Percentiles rank a stretch among this genome's conserved stretches.
These are phyloP conservation scores for Novumbra hubbsi DNA, from an alignment of 2,797 vertebrate species.

Conservation along the genomic window DNA sequence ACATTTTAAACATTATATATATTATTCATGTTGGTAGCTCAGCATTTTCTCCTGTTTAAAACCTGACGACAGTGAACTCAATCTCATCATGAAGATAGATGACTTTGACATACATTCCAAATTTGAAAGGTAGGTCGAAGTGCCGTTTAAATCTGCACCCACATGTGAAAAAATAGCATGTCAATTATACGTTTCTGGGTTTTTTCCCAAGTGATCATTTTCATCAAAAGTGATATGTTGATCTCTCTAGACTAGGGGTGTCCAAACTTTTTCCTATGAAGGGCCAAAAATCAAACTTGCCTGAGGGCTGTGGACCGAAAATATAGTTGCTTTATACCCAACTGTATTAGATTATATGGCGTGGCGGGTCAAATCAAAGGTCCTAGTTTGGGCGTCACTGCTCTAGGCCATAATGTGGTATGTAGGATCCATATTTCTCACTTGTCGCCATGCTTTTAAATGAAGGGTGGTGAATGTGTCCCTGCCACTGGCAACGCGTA, in stretches of 20 bases:
- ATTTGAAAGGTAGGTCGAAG: constrained; percentile 82
- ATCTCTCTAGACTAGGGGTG: too few relatives aligned
- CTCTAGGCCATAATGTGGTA: neutral
- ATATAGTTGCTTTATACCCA: too few relatives aligned
- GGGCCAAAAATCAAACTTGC: too few relatives aligned
- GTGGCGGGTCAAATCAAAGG: too few relatives aligned
- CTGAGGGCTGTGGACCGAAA: too few relatives aligned
- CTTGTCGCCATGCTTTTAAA: neutral
- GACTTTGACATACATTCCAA: constrained; percentile 85
- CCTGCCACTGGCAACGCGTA: constrained; percentile 84
- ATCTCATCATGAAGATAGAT: constrained; percentile 84
- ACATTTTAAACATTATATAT: neutral
- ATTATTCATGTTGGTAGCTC: constrained; percentile 43
- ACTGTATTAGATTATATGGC: too few relatives aligned
- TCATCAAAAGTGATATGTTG: neutral
- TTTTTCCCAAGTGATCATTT: neutral
- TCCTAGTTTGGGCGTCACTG: too few relatives aligned
- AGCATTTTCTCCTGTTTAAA: constrained; percentile 69
- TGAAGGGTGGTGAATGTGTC: constrained; percentile 85
- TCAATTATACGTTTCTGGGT: neutral
- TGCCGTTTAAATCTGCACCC: neutral
- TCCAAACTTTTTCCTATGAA: too few relatives aligned
- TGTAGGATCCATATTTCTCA: neutral
- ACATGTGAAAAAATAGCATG: neutral
- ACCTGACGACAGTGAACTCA: constrained; percentile 69